Conservation (phyloP, 2,113 vertebrate species). For the Podarcis muralis region DNA sequence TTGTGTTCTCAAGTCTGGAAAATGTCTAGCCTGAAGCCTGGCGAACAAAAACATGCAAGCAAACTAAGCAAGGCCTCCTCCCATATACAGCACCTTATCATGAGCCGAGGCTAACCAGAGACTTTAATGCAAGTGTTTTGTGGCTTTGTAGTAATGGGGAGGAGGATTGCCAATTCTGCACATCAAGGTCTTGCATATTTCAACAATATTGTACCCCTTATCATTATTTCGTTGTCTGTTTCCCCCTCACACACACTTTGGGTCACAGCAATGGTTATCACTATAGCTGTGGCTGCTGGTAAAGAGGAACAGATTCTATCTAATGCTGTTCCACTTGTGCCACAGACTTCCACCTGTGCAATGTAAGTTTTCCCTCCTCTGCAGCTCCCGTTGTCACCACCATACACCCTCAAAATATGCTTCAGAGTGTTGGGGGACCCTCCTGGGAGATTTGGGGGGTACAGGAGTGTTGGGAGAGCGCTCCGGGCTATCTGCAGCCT, state of each 20-base stretch:
- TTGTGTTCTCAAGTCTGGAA: background rate
- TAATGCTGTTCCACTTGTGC: no score
- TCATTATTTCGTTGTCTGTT: background rate
- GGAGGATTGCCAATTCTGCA: background rate
- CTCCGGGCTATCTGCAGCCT: no score
- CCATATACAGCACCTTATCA: background rate
- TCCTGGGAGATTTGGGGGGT: no score
- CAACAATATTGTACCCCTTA: background rate
- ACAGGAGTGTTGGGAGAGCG: no score
- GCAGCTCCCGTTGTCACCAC: no score
- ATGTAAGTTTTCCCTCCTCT: no score
- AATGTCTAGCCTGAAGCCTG: background rate
- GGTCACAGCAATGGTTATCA: background rate
- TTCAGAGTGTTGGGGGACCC: no score
- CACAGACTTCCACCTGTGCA: no score
- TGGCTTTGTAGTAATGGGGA: background rate
- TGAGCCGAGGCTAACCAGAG: background rate
- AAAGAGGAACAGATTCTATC: no score
- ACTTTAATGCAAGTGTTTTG: background rate
- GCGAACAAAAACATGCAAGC: background rate
- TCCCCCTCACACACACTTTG: background rate
- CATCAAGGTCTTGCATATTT: background rate
- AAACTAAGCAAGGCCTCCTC: background rate
- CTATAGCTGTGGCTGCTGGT: no score
- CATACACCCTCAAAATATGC: no score